Base-by-base conservation (phyloP, 1,140 invertebrate species). In the Aphidius ervi region DNA sequence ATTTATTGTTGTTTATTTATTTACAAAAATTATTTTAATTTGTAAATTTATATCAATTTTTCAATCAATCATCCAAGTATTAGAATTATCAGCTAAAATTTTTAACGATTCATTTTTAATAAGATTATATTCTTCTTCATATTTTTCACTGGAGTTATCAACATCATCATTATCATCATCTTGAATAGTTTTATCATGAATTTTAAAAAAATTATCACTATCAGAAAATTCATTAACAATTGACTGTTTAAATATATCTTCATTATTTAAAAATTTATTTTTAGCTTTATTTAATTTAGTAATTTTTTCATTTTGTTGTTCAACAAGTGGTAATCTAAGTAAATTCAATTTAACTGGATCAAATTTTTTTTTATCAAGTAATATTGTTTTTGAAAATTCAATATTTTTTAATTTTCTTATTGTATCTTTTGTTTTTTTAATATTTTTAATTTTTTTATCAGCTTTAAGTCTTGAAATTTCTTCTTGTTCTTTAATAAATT, bases 351-450 rank as follows among this genome's bases (percentile, higher is more conserved):
- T 69, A 10, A 67, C 47, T 1, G 76, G 74, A 39, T 76, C 66
- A 9, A 82, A 67, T 40, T 73, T 70, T 56, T 82, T 82, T 42
- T 79, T 81, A 6, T 64, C 48, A 10, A 82, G 61, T 5, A 83
- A 66, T 46, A 74, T 70, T 1, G 62, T 62, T 46, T 75, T 75
- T 63, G 81, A 80, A 10, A 74, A 66, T 3, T 76, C 68, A 42
- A 74, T 63, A 61, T 83, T 73, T 9, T 71, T 71, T n/a, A 62
- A 39, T 47, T 67, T 73, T 63, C 75, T 73, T 8, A 77, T 67
- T 16, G 71, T 72, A 5, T 66, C 65, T 23, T 76, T 74, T 39
- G 74, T 70, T 61, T 75, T 71, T 5, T 65, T 61, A 16, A 68
- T 69, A 23, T 67, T 72, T 1, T 70, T 65, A 37, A 65, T 47